phyloP scores from a whole-genome alignment of 2,113 vertebrate species.

The Tylochromis polylepis region DNA sequence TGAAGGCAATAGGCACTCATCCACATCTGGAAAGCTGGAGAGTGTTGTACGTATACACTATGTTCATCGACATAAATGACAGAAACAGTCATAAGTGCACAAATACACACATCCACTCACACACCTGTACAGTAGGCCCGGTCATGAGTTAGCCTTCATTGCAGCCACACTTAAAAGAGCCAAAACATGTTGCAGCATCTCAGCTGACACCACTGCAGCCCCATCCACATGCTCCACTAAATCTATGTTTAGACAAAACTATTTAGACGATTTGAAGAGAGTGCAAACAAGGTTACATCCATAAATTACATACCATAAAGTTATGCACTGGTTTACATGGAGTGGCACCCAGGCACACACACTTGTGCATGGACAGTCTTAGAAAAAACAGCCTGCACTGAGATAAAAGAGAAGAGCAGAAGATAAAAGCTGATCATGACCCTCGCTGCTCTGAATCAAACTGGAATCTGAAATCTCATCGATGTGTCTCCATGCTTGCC shows the following conservation, averaged over 20 bases:
- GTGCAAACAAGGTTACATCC: neutral
- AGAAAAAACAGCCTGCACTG: neutral
- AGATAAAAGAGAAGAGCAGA: neutral
- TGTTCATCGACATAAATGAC: neutral
- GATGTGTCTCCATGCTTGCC: neutral
- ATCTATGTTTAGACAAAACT: constrained; percentile 22
- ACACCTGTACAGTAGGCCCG: constrained; percentile 42
- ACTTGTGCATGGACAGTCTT: neutral
- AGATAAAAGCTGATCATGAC: neutral
- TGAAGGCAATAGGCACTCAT: constrained; percentile 49
- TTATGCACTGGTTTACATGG: neutral
- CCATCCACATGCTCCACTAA: constrained; percentile 54
- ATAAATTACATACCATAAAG: neutral
- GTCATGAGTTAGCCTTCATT: constrained; percentile 32
- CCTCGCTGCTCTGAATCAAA: neutral
- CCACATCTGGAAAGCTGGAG: constrained; percentile 48
- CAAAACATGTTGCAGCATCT: constrained; percentile 64
- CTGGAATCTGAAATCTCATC: neutral
- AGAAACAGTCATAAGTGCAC: neutral
- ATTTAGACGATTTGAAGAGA: too few species aligned
- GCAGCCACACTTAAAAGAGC: constrained; percentile 61
- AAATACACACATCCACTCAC: neutral
- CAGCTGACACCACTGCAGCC: constrained; percentile 50
- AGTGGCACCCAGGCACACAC: neutral
- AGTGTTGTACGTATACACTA: neutral